phyloP scores from a whole-genome alignment of 2,888 invertebrate genomes.

The Didymodactylos carnosus region DNA sequence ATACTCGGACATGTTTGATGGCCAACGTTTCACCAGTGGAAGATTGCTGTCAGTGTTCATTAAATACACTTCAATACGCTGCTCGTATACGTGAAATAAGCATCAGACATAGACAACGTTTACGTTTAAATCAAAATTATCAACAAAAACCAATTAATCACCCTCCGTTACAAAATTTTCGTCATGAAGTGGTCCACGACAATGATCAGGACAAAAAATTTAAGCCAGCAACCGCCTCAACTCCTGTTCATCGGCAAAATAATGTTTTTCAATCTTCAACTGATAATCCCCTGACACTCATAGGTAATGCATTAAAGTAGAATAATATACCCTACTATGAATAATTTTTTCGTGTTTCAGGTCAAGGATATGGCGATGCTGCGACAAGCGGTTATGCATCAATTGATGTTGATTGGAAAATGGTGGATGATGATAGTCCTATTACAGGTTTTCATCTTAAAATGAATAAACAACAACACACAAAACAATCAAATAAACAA shows the following conservation, averaged over 20 bases:
- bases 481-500: too few relatives aligned
- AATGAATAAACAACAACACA: too few relatives aligned
- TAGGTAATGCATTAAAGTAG: too few relatives aligned
- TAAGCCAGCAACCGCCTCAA: neutral
- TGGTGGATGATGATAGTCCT: neutral
- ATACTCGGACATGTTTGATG: slow-evolving; percentile 1
- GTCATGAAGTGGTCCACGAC: too few relatives aligned
- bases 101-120: neutral
- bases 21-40: slow-evolving; percentile 7
- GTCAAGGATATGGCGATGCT: neutral
- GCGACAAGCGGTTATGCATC: neutral
- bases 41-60: slow-evolving; percentile 5
- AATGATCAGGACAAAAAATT: too few relatives aligned
- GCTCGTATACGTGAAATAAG: slow-evolving; percentile 7
- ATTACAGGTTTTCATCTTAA: neutral
- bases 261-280: too few relatives aligned
- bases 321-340: too few relatives aligned
- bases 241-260: neutral
- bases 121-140: too few relatives aligned
- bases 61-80: slow-evolving; percentile 12
- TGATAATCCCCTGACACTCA: too few relatives aligned
- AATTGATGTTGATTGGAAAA: neutral
- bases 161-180: neutral
- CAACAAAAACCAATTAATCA: neutral
- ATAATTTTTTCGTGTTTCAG: too few relatives aligned